Evolutionary conservation across 1,140 invertebrate species (phyloP).

Genomic region (Littorina saxatilis): DNA sequence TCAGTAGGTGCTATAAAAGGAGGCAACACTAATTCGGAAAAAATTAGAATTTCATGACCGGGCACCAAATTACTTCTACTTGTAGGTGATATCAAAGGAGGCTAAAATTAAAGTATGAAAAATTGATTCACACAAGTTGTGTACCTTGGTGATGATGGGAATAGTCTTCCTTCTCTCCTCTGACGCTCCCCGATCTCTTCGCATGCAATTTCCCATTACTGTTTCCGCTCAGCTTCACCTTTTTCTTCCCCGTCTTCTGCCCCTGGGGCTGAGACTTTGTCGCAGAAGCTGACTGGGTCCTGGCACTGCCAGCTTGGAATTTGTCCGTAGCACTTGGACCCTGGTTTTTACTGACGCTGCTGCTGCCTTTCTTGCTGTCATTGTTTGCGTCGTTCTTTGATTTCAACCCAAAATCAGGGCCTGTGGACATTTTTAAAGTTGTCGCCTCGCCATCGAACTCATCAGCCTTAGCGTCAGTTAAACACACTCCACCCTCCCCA

Average conservation of each 20-base stretch:
- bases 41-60: no score
- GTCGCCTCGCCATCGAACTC: not conserved
- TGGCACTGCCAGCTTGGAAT: not conserved
- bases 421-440: not conserved
- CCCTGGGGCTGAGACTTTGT: not conserved
- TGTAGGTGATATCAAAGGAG: no score
- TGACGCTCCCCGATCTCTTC: not conserved
- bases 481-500: not conserved
- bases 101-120: no score
- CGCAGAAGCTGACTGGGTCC: not conserved
- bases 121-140: no score
- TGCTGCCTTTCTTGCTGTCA: not conserved
- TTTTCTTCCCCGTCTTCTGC: not conserved
- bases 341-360: not conserved
- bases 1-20: no score
- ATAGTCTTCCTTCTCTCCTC: constrained; percentile 28
- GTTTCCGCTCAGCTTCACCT: not conserved
- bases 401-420: not conserved
- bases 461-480: not conserved
- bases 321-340: not conserved
- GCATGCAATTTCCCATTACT: not conserved
- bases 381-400: not conserved
- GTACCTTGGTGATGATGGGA: constrained; percentile 32
- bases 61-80: no score
- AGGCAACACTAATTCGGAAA: no score